These are phyloP conservation scores for Microcebus murinus DNA, from an alignment of 2,113 vertebrate species.

Conservation along the genomic window DNA sequence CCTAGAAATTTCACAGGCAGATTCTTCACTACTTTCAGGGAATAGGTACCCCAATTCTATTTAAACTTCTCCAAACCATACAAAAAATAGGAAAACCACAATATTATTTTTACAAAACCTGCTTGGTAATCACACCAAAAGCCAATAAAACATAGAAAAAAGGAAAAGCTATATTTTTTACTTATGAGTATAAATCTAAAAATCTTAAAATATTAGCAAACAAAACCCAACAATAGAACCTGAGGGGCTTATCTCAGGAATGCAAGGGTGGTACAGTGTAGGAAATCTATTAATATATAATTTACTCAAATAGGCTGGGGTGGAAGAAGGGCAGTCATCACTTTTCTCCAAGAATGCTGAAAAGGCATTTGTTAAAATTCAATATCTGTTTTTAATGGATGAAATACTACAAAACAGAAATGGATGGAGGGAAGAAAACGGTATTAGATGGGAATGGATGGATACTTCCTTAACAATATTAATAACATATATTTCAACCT, in stretches of 20 bases:
- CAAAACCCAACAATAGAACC: background rate
- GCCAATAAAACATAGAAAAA: background rate
- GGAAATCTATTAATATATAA: background rate
- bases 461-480: background rate
- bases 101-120: background rate
- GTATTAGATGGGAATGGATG: background rate
- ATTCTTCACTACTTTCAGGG: background rate
- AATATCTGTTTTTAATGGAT: background rate
- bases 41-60: background rate
- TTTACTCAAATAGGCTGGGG: background rate
- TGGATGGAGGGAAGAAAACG: background rate
- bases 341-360: background rate
- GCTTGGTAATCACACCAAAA: background rate
- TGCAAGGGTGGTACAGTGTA: background rate
- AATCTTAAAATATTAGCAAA: background rate
- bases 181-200: background rate
- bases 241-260: background rate
- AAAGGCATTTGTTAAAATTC: conserved; percentile 11
- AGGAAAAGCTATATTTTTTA: background rate
- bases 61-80: background rate
- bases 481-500: background rate
- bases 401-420: background rate
- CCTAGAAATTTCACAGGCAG: background rate
- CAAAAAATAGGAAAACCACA: background rate
- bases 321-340: background rate